Base-by-base conservation (phyloP, 2,888 invertebrate genomes). In the Geotrupes spiniger region DNA sequence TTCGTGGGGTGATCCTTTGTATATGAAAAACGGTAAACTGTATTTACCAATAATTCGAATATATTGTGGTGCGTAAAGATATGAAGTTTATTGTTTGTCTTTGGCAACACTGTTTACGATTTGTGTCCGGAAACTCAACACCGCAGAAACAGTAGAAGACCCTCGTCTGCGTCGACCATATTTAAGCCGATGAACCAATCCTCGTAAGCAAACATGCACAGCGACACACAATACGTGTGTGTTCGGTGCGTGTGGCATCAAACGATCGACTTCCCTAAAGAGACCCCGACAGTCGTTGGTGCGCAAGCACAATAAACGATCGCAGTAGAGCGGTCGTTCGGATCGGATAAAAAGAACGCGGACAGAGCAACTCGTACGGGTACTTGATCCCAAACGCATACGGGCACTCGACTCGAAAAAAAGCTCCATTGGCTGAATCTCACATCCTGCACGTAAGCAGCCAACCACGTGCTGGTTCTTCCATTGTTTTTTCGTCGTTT, bases 401-500 rank as follows among this genome's bases (percentile, higher is more conserved):
- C 55, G 59, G 58, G 58, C 58, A 57, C 60, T 59, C 58, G 55
- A 58, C 56, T 61, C 42, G 52, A 59, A 59, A 63, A 63, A 63
- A 56, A 54, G 21, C 53, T 57, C 63, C 59, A 68, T 68, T 69
- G 68, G 69, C 53, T 59, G 63, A 49, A 45, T 52, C 51, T 52
- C 46, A 56, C 63, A 63, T 68, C 64, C 64, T 63, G 65, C 59
- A 56, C 56, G 52, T 53, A 59, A 56, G 58, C 69, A 63, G 55
- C 71, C 69, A 70, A 69, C 68, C 68, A 63, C 63, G 66, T 59
- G 61, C 57, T 56, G 51, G 55, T 54, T 60, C 61, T 58, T 62
- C 66, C 60, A 66, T 65, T 68, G 69, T 70, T 69, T 70, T 69
- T 67, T 56, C 53, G 61, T 63, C 64, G 63, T 66, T 65, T 64